A percentile compares a stretch with the other conserved stretches of the same genome.
phyloP scores from a whole-genome alignment of 2,113 vertebrate genomes.

The Enhydra lutris region DNA sequence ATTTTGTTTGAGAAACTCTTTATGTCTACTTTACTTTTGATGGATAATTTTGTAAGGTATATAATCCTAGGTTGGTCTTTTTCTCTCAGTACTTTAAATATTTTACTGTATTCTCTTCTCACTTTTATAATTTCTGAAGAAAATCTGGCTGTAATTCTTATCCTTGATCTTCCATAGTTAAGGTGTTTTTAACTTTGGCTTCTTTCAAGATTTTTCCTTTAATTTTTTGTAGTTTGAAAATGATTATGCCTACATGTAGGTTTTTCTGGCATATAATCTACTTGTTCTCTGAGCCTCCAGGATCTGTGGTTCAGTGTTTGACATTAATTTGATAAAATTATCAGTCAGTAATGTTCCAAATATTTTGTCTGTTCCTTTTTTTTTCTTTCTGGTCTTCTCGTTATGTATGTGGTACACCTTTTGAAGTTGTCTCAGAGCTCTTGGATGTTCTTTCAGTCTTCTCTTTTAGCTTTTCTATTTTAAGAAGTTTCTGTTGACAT shows the following conservation, averaged over 20 bases:
- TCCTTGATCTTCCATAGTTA: background rate
- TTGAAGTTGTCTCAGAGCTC: background rate
- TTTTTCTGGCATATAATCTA: background rate
- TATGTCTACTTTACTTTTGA: background rate
- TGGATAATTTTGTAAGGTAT: background rate
- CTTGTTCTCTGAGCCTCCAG: background rate
- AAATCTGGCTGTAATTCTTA: background rate
- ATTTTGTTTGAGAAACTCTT: background rate
- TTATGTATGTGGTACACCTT: too few species aligned
- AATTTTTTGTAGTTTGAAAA: background rate
- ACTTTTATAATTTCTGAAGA: background rate
- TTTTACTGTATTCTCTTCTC: background rate
- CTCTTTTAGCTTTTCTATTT: background rate
- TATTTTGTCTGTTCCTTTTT: background rate
- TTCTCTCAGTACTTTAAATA: background rate
- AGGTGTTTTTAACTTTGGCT: background rate
- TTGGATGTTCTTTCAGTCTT: background rate
- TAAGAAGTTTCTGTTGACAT: background rate
- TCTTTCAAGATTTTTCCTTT: background rate
- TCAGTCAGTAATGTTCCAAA: background rate
- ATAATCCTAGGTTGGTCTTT: background rate
- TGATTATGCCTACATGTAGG: background rate
- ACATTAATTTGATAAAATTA: background rate
- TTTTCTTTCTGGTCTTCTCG: background rate
- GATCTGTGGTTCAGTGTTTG: background rate